phyloP scores from a whole-genome alignment of 2,888 invertebrate species.

The Drosophila pullipes region DNA sequence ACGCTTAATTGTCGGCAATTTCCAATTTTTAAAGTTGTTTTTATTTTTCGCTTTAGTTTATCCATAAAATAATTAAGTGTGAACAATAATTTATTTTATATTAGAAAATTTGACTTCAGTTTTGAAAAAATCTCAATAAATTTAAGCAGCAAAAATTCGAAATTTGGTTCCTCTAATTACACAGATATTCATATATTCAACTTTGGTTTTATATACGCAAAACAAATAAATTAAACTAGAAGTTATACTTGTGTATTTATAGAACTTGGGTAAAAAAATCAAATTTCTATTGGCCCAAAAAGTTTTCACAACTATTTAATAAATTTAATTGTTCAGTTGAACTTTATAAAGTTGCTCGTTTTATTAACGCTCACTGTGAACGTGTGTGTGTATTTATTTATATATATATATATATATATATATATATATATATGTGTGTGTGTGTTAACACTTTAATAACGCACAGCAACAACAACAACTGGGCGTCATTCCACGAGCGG shows the following conservation, averaged over 20 bases:
- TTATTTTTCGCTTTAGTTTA: not conserved
- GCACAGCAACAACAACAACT: conserved; percentile 36
- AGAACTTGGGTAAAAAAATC: not conserved
- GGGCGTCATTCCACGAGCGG: conserved; percentile 42
- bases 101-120: not conserved
- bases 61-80: not conserved
- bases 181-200: not conserved
- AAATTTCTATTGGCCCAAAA: not conserved
- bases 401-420: too few species aligned
- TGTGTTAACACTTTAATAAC: conserved; percentile 47
- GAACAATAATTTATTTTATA: not conserved
- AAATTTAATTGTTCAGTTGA: not conserved
- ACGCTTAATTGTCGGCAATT: not conserved
- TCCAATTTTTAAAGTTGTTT: not conserved
- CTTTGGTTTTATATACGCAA: not conserved
- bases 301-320: not conserved
- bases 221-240: not conserved
- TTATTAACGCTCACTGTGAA: conserved; percentile 40
- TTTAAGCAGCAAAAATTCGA: not conserved
- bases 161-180: not conserved
- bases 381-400: not conserved
- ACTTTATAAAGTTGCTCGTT: conserved; percentile 20
- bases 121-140: not conserved
- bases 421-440: conserved; percentile 18
- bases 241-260: not conserved